These are phyloP conservation scores for Agrenia bidenticulata DNA, from an alignment of 2,888 invertebrate species.

Conservation along the genomic window DNA sequence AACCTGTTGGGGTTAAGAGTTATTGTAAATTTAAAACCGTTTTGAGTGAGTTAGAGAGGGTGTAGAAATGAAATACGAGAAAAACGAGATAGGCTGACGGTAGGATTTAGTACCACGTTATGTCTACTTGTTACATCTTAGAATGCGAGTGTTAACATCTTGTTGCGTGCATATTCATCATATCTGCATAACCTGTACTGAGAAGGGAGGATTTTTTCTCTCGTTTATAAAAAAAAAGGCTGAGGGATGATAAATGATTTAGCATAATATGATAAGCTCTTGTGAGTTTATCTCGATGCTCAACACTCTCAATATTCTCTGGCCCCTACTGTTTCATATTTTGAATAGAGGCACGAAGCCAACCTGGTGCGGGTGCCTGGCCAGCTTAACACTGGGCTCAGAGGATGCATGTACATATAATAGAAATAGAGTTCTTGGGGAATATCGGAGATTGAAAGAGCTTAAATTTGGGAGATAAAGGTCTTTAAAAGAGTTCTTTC, in stretches of 20 bases:
- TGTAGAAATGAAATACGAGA: slow-evolving; percentile 29
- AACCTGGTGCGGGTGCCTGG: not conserved
- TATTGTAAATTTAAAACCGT: slow-evolving; percentile 5
- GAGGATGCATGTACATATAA: too few relatives aligned
- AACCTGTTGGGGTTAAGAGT: not conserved
- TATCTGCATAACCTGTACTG: too few relatives aligned
- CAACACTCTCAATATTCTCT: not conserved
- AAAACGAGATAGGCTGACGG: slow-evolving; percentile 22
- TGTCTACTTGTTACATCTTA: too few relatives aligned
- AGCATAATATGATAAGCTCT: too few relatives aligned
- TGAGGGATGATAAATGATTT: slow-evolving; percentile 3
- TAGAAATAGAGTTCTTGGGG: not conserved
- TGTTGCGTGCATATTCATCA: too few relatives aligned
- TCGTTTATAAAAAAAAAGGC: too few relatives aligned
- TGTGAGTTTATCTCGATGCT: not conserved
- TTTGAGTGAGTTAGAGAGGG: slow-evolving; percentile 5
- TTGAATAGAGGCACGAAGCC: not conserved
- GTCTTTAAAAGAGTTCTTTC: slow-evolving; percentile 31
- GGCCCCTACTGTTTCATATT: not conserved
- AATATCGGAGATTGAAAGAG: slow-evolving; percentile 26
- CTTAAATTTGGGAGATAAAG: slow-evolving; percentile 27
- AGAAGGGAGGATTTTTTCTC: too few relatives aligned
- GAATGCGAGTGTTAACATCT: too few relatives aligned
- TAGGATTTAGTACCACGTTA: not conserved
- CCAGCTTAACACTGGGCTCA: too few relatives aligned